phyloP scores from a whole-genome alignment of 2,113 vertebrate genomes.

The Pelecanus crispus region DNA sequence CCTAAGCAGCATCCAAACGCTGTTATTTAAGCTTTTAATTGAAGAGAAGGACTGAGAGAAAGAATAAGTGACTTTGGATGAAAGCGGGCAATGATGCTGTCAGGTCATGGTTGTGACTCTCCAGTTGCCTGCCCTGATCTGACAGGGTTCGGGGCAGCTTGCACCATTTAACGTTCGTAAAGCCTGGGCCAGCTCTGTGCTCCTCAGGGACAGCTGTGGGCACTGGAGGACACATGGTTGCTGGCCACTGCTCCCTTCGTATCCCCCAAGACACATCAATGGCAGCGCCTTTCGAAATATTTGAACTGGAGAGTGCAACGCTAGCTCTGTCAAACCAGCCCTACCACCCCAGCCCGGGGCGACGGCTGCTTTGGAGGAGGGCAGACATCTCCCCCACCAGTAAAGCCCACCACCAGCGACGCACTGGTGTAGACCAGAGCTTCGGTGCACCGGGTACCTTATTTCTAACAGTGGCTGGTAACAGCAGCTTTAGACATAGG shows the following conservation, averaged over 20 bases:
- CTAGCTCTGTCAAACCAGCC: fast-evolving
- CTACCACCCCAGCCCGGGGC: fast-evolving
- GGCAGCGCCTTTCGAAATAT: background rate
- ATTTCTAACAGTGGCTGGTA: background rate
- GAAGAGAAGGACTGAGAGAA: background rate
- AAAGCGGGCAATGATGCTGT: background rate
- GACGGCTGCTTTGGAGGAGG: background rate
- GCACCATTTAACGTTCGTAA: fast-evolving
- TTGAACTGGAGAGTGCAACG: background rate
- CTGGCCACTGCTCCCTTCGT: background rate
- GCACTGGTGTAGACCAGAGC: background rate
- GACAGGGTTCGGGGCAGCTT: background rate
- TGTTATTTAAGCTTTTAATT: background rate
- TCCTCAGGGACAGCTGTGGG: background rate
- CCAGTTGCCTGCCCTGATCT: background rate
- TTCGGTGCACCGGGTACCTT: fast-evolving
- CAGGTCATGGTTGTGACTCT: background rate
- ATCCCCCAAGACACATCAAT: background rate
- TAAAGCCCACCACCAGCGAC: background rate
- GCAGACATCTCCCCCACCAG: background rate
- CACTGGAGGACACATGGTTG: background rate
- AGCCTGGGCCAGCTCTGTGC: background rate
- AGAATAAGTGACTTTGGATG: background rate
- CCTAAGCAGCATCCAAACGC: background rate
- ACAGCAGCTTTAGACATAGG: background rate